Percentiles rank a stretch among this genome's conserved stretches.
phyloP scores from a whole-genome alignment of 2,888 invertebrate species.

The Melangyna quadrimaculata region DNA sequence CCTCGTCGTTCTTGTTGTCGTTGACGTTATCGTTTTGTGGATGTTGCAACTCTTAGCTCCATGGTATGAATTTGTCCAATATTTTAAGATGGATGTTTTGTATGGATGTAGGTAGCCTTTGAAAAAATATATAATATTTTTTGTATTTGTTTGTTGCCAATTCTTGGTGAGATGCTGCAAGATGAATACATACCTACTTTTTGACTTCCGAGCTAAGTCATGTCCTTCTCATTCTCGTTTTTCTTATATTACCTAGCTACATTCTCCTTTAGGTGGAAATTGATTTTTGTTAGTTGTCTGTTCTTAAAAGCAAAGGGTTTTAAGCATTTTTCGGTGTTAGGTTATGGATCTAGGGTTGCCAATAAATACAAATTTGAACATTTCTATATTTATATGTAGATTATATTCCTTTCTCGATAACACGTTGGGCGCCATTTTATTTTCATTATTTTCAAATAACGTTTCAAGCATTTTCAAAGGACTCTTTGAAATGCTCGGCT shows the following conservation, averaged over 20 bases:
- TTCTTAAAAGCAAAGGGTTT: constrained; percentile 10
- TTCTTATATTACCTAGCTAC: not conserved
- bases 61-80: constrained; percentile 26
- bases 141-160: constrained; percentile 10
- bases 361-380: no score
- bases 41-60: constrained; percentile 23
- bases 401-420: no score
- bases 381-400: no score
- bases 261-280: not conserved
- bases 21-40: constrained; percentile 8
- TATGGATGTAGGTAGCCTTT: constrained; percentile 34
- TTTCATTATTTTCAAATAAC: no score
- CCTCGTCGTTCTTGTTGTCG: no score
- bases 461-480: no score
- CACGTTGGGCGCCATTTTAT: no score
- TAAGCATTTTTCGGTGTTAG: not conserved
- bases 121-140: constrained; percentile 19
- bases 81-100: constrained; percentile 5
- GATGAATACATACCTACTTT: not conserved
- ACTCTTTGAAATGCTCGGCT: no score
- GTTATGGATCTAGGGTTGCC: not conserved
- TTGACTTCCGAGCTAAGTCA: not conserved
- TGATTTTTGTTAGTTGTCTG: constrained; percentile 16
- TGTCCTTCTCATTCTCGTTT: not conserved
- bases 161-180: not conserved